phyloP scores from a whole-genome alignment of 1,140 invertebrate species.

The Meteorus sp. region DNA sequence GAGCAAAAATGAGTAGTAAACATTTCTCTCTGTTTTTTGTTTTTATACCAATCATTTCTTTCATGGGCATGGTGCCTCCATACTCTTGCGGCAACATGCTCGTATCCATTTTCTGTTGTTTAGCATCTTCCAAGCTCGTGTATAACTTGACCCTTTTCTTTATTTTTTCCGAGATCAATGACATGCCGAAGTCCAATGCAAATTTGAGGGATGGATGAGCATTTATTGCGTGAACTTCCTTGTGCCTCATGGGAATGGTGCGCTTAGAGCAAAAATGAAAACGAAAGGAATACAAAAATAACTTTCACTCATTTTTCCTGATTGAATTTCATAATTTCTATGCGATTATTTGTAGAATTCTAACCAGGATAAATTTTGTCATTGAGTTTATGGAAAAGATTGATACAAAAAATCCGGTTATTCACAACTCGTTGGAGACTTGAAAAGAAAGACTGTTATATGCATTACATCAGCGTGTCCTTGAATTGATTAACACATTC shows the following conservation, averaged over 20 bases:
- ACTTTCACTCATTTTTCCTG: neutral
- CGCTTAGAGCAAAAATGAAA: too few relatives aligned
- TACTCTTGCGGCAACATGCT: constrained; percentile 78
- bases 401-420: constrained; percentile 1
- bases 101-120: constrained; percentile 64
- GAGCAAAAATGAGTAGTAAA: too few relatives aligned
- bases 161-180: constrained; percentile 80
- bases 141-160: constrained; percentile 73
- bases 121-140: constrained; percentile 64
- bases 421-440: neutral
- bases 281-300: neutral
- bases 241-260: constrained; percentile 82
- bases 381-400: neutral
- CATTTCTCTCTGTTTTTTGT: too few relatives aligned
- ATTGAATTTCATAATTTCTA: too few relatives aligned
- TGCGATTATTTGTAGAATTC: too few relatives aligned
- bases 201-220: constrained; percentile 76
- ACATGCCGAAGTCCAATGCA: constrained; percentile 78
- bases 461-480: constrained; percentile 19
- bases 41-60: constrained; percentile 76
- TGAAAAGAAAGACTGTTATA: neutral
- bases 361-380: neutral
- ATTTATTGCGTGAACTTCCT: constrained; percentile 79
- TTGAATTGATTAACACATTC: constrained; percentile 15
- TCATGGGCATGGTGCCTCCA: constrained; percentile 78